phyloP scores from a whole-genome alignment of 2,113 vertebrate genomes.

The Mormyrus lacerda region DNA sequence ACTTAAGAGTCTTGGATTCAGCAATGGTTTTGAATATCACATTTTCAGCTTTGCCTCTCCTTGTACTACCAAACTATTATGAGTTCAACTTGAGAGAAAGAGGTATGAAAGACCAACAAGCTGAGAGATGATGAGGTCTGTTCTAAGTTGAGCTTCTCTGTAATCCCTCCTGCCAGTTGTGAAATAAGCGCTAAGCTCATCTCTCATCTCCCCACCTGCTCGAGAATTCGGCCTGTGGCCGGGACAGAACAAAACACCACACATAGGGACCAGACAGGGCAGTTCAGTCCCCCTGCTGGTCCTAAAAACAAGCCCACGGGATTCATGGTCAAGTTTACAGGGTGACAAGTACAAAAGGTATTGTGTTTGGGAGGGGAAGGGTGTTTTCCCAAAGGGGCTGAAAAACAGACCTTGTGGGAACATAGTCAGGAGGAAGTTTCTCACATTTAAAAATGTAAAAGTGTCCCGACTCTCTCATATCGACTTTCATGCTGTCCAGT shows the following conservation, averaged over 20 bases:
- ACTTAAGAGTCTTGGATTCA: neutral
- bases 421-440: neutral
- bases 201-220: slow-evolving; percentile 16
- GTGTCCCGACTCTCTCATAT: neutral
- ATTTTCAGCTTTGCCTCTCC: neutral
- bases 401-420: neutral
- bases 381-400: neutral
- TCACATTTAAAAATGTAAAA: neutral
- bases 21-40: neutral
- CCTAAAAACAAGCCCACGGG: neutral
- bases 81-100: neutral
- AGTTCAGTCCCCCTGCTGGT: neutral
- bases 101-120: neutral
- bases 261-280: neutral
- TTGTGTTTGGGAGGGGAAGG: neutral
- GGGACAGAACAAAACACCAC: neutral
- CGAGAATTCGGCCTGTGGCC: neutral
- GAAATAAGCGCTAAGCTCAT: neutral
- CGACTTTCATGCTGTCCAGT: neutral
- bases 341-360: neutral
- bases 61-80: neutral
- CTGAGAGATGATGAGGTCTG: neutral
- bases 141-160: neutral
- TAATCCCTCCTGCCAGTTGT: neutral
- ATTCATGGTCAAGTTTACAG: neutral